Percentiles rank a stretch among this genome's conserved stretches.
Evolutionary conservation across 30 jellyfish, hydroid and myxozoan genomes (phyloP).

Genomic region (Clytia hemisphaerica): DNA sequence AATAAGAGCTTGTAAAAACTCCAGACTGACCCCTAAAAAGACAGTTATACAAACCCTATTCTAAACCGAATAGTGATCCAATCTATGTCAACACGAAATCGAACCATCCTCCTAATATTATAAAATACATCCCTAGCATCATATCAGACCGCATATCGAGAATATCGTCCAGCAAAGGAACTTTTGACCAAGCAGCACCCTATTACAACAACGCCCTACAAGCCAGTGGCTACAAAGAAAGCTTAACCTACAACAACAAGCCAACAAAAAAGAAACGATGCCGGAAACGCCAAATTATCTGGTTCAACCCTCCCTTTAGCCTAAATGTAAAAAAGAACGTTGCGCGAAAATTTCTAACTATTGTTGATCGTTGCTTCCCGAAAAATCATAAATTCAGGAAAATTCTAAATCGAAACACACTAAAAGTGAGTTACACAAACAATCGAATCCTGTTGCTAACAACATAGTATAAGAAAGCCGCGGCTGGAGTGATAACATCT

Average conservation of each 20-base stretch:
- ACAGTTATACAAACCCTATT: slow-evolving; percentile 33
- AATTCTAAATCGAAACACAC: slow-evolving; percentile 28
- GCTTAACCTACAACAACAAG: slow-evolving; percentile 21
- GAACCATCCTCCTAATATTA: slow-evolving; percentile 32
- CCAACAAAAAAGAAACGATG: not conserved
- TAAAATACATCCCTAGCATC: slow-evolving; percentile 34
- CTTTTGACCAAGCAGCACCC: no score
- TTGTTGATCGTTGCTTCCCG: slow-evolving; percentile 31
- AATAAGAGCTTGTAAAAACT: no score
- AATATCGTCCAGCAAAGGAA: no score
- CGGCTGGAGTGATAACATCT: no score
- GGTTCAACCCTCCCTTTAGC: slow-evolving; percentile 41
- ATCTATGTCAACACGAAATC: slow-evolving; percentile 31
- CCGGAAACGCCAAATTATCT: slow-evolving; percentile 28
- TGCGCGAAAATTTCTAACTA: slow-evolving; percentile 6
- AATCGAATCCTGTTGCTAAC: slow-evolving; percentile 1
- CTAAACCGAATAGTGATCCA: slow-evolving; percentile 33
- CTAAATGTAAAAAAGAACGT: slow-evolving; percentile 39
- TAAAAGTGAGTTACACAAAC: slow-evolving; percentile 23
- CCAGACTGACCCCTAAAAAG: no score
- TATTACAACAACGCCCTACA: no score
- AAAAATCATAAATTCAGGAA: no score
- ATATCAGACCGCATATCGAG: no score
- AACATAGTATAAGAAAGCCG: no score
- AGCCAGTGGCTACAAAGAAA: no score